Conservation (phyloP, 2,888 invertebrate genomes). For the Mechanitis messenoides region DNA sequence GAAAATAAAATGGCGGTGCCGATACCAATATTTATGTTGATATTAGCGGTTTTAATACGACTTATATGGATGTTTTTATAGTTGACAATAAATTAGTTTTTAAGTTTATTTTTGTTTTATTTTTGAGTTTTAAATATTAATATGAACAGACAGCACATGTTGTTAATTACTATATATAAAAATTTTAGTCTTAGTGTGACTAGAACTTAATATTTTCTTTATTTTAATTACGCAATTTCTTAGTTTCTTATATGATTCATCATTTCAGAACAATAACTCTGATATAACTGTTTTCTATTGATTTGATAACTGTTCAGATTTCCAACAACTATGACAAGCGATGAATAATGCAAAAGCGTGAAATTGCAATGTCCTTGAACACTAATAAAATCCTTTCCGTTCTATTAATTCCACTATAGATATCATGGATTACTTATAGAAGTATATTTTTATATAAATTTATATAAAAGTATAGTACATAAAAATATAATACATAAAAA, state of each 20-base stretch:
- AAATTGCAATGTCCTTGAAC: slow-evolving; percentile 3
- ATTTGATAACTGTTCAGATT: too few relatives aligned
- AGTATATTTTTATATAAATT: too few relatives aligned
- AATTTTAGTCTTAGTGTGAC: too few relatives aligned
- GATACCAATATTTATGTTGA: slow-evolving; percentile 50
- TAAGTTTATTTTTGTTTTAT: slow-evolving; percentile 13
- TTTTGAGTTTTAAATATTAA: background rate
- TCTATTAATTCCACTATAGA: slow-evolving; percentile 1
- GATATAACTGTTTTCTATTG: background rate
- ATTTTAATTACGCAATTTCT: too few relatives aligned
- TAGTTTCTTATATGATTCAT: too few relatives aligned
- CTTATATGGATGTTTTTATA: slow-evolving; percentile 65
- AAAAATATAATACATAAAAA: too few relatives aligned
- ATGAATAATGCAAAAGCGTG: background rate
- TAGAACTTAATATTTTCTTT: too few relatives aligned
- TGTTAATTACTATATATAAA: too few relatives aligned
- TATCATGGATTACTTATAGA: too few relatives aligned
- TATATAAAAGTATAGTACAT: too few relatives aligned
- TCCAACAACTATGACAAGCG: background rate
- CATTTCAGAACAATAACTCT: too few relatives aligned
- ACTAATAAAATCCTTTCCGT: background rate
- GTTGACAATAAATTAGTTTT: slow-evolving; percentile 25
- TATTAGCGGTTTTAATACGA: slow-evolving; percentile 61
- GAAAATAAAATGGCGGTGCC: slow-evolving; percentile 43
- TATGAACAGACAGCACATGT: background rate